Base-by-base conservation (phyloP, 2,888 invertebrate genomes). In the Phlogophora meticulosa region DNA sequence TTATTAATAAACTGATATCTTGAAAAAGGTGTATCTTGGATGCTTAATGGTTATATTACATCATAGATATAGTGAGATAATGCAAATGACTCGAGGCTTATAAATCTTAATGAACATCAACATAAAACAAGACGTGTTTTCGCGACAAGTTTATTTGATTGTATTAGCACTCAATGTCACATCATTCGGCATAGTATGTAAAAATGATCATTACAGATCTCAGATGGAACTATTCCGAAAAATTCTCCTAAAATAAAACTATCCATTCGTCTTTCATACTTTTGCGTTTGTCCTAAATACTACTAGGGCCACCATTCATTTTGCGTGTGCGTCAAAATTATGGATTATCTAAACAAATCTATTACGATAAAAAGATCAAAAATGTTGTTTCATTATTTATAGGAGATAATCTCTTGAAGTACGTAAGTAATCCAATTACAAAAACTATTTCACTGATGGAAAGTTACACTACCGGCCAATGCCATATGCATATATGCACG, bases 81-180 rank as follows among this genome's bases (percentile, higher is more conserved):
- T 73, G 59, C 43, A 62, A 67, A 67, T 67, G 17, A 51, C 40
- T 56, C 10, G 42, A 64, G 17, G 9, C 20, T 46, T 64, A 68
- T 67, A 63, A 60, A 67, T 67, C 42, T 53, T 61, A 57, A 73
- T 73, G 68, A 58, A 78, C 52, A 70, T 59, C 56, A 67, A 49
- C 52, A 51, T 74, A 75, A 72, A 77, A 67, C 45, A 51, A 45
- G 46, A 22, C 52, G 56, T 59, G 28, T 28, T 28, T 28, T 28
- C 28, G 28, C 28, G 57, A 64, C 48, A n/a, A 49, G 55, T 75
- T 78, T 59, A 69, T 62, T 63, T 62, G 58, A 52, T 62, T 74
- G 64, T 61, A 72, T 65, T 79, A 62, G 32, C 61, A 63, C 24
- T 77, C 78, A 74, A 68, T 65, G 52, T 69, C 64, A 59, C 46